Base-by-base conservation (phyloP, 92 coral and sea anemone genomes). In the Pocillopora grandis region DNA sequence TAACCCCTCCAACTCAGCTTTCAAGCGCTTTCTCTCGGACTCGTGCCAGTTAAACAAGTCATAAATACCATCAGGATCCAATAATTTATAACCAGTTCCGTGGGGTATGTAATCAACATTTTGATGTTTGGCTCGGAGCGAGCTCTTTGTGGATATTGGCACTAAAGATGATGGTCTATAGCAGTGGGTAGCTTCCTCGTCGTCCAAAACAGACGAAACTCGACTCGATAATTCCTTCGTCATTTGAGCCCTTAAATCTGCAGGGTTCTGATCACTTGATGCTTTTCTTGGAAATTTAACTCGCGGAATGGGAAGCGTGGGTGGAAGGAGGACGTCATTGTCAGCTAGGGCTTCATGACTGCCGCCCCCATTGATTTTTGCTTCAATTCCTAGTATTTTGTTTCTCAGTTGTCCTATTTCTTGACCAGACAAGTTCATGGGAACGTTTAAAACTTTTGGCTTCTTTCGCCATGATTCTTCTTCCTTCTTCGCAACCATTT, bases 391-490 rank as follows among this genome's bases (percentile, higher is more conserved):
- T 19, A 89, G 71, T 58, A 89, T 3, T n/a, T 80, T 85, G 48
- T 58, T 74, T 52, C 31, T 86, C 67, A 89, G 57, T 57, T 72
- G 60, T 66, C 80, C 68, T 63, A 79, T 77, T 68, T 89, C 92
- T 33, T 67, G 66, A 36, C 80, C 89, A 37, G 79, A 85, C 58
- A 89, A 75, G 49, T 83, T 87, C 58, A 76, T 89, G 37, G 89
- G 89, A 33, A 89, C 92, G 9, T 89, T 79, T 5, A 89, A 55
- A 48, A 89, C 92, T 62, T 62, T 78, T 2, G 82, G 80, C 61
- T 11, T 75, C 36, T 75, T 85, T 13, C 69, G 66, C 21, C 62
- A 66, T 23, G 60, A 7, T 85, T 75, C 82, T 76, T 62, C 79
- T 3, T 82, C 79, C 14, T 52, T 59, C 60, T 74, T 82, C 8